Evolutionary conservation across 2,888 invertebrate species (phyloP), one percentile per base, ranked within the genome.

Genomic region (Barypeithes pellucidus): DNA sequence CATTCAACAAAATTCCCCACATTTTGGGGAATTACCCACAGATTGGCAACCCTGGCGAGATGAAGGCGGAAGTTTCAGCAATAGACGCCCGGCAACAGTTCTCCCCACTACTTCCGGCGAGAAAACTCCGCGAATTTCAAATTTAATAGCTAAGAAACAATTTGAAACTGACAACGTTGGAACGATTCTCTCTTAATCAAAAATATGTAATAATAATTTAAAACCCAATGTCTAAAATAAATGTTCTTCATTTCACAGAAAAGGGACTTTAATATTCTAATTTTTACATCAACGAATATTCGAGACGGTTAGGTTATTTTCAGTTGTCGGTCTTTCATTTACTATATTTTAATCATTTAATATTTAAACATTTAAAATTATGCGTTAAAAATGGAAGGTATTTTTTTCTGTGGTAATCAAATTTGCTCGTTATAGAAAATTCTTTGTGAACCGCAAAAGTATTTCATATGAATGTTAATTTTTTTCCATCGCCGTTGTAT

Each of bases 31-130:
- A n/a, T n/a, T n/a, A n/a, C n/a, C n/a, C n/a, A n/a, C n/a, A n/a
- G n/a, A n/a, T n/a, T n/a, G n/a, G n/a, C n/a, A n/a, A n/a, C n/a
- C n/a, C n/a, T n/a, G 77, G 72, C 77, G 77, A 77, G 79, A 78
- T 78, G 80, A 80, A 80, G 68, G 73, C 76, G 78, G 79, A 80
- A 73, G 74, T 78, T 77, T 77, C 77, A 77, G 71, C 73, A 71
- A 75, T 73, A 60, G 75, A 68, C 69, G 77, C 75, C 73, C 70
- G 67, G 61, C 67, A 71, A 47, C 18, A 24, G 33, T 45, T 41
- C 68, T 75, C 67, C 76, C 72, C 77, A 75, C 76, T 11, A 43
- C 39, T 74, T 77, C 78, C 78, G 73, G 57, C 69, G 14, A 12
- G n/a, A 8, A 0, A 16, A 11, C 7, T 5, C 72, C 77, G 77